phyloP scores from a whole-genome alignment of 2,113 vertebrate species.

The Paramormyrops kingsleyae region DNA sequence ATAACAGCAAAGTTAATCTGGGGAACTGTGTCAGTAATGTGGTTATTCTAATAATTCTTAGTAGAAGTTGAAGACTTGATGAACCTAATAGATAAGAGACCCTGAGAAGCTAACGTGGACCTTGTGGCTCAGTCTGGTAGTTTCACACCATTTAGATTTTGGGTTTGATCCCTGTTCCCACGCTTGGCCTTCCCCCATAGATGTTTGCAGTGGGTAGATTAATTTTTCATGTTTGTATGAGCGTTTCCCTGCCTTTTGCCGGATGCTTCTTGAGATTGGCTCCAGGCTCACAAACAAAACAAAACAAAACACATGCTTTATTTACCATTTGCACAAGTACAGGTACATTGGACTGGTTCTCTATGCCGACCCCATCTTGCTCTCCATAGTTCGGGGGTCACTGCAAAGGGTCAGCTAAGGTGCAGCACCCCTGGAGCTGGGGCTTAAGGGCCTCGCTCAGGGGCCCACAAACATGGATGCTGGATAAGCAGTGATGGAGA shows the following conservation, averaged over 20 bases:
- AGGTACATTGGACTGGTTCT: too few relatives aligned
- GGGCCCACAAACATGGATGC: too few relatives aligned
- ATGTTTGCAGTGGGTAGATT: neutral
- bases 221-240: neutral
- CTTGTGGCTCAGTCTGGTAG: neutral
- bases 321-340: too few relatives aligned
- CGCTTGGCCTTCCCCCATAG: neutral
- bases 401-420: too few relatives aligned
- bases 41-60: neutral
- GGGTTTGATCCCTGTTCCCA: neutral
- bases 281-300: neutral
- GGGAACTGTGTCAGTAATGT: neutral
- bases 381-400: too few relatives aligned
- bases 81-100: neutral
- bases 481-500: neutral
- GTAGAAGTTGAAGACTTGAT: neutral
- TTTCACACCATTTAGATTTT: neutral
- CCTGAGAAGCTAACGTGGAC: neutral
- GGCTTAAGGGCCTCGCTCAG: too few relatives aligned
- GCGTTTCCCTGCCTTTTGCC: neutral
- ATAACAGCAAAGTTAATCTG: neutral
- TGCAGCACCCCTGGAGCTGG: too few relatives aligned
- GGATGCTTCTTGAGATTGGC: neutral
- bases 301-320: too few relatives aligned
- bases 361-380: too few relatives aligned